Evolutionary conservation across 1,140 invertebrate species (phyloP), one percentile per base, ranked within the genome.

Genomic region (Ephestia elutella): DNA sequence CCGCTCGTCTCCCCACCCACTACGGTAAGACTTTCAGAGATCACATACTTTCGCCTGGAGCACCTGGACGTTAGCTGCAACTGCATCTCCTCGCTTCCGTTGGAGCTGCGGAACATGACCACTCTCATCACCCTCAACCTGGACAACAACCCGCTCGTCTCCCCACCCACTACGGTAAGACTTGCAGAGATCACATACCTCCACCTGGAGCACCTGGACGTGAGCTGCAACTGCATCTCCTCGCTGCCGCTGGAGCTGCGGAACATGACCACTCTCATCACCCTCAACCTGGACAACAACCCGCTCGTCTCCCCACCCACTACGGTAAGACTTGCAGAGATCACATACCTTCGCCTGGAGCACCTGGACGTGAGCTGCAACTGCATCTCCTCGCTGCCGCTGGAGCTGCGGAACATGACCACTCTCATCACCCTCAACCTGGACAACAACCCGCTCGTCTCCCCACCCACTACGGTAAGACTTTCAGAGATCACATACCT

Each of bases 381-480:
- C 89, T 92, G 94, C 65, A 96, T 98, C 76, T 93, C 94, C 48
- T 93, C 92, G 54, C 91, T 98, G 63, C 96, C 96, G 0, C 91
- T 95, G 59, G 95, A 97, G 87, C 92, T 97, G 73, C 92, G 95
- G 50, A 93, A 94, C 73, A 97, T 98, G 94, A 92, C 90, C 60
- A 92, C 90, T 25, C 89, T 98, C 59, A 93, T 96, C 65, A 93
- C 94, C 54, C 90, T 98, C 11, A 90, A 92, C 68, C 87, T 97
- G 63, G 93, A 95, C 70, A 93, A 97, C 78, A 98, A 98, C 86
- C 96, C 97, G 32, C 89, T 98, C 17, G 94, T 94, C 58, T 94
- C 94, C 70, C 97, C 97, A 60, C 96, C 97, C 61, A 95, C 96
- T 60, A 94, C 94, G 86, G 96, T 98, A 92, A 94, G 94, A 92